Base-by-base conservation (phyloP, 2,113 vertebrate species). In the Pelodiscus sinensis region DNA sequence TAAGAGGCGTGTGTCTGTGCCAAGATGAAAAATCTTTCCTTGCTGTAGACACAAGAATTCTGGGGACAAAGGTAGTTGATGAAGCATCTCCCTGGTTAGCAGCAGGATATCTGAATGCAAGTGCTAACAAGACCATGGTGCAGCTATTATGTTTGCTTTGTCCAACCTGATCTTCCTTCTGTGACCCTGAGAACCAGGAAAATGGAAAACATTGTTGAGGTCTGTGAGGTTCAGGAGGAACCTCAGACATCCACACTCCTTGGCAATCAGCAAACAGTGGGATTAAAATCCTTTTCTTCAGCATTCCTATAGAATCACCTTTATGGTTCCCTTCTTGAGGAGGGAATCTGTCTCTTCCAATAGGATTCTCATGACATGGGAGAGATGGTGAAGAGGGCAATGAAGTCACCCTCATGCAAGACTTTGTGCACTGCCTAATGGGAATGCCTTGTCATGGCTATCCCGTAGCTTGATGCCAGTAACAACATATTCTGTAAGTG, bases 1-100 rank as follows among this genome's bases (percentile, higher is more conserved):
- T 31, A 5, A 2, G 0, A 29, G 62, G 27, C 31, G 62, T 5
- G 62, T 5, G 7, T 38, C 21, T 22, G 8, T 2, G 9, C 0
- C 2, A 60, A 54, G 38, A 90, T 2, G 29, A n/a, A 0, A 15
- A 91, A 79, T 8, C 35, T 81, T 82, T 9, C 35, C 79, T 80
- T 90, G 9, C 62, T 65, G 29, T 65, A 7, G 62, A 65, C 29
- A 65, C 29, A 65, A 31, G 56, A 29, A 62, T 25, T 31, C 62
- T 65, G 27, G 6, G 29, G 62, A 65, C 29, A 31, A 24, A 60
- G 4, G 57, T 14, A 13, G 29, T 16, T 65, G 29, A 65, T 31
- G 12, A 14, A 31, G 29, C 29, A 31, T 6, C 27, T 16, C 62
- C 14, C 14, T 65, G 14, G 60, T 27, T 13, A 14, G 27, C 25